Percentiles rank a stretch among this genome's conserved stretches.
Evolutionary conservation across 1,140 invertebrate genomes (phyloP).

Genomic region (Odontomachus brunneus): DNA sequence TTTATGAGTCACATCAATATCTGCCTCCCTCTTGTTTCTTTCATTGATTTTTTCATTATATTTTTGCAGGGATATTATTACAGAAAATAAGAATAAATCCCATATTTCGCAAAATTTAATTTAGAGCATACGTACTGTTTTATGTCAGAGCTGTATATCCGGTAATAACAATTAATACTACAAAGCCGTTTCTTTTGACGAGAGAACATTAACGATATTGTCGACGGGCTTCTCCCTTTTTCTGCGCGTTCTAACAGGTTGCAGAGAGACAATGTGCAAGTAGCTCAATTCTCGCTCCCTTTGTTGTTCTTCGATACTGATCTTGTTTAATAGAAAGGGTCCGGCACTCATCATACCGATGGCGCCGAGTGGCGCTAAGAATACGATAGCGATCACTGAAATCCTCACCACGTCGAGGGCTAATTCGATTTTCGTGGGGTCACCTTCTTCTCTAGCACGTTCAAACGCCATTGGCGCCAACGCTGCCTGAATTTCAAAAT

Average conservation of each 20-base stretch:
- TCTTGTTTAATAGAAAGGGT: constrained; percentile 77
- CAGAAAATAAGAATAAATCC: not conserved
- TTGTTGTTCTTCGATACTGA: constrained; percentile 71
- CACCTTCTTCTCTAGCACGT: constrained; percentile 64
- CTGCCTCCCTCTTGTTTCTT: not conserved
- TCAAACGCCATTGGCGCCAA: constrained; percentile 81
- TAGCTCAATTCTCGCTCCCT: constrained; percentile 77
- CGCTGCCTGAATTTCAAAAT: constrained; percentile 74
- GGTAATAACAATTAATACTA: not conserved
- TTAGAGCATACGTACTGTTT: too few relatives aligned
- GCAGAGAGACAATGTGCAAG: constrained; percentile 73
- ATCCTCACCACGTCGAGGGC: constrained; percentile 79
- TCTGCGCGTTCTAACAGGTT: constrained; percentile 65
- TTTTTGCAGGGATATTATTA: not conserved
- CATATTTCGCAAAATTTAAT: not conserved
- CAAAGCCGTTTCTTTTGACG: not conserved
- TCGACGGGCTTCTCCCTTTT: not conserved
- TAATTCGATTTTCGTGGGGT: constrained; percentile 71
- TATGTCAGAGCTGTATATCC: too few relatives aligned
- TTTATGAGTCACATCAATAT: not conserved
- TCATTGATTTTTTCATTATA: not conserved
- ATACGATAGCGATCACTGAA: constrained; percentile 79
- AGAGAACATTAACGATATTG: not conserved
- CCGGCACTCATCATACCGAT: constrained; percentile 79
- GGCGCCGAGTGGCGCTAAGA: constrained; percentile 80